phyloP scores from a whole-genome alignment of 2,888 invertebrate species.

The Clistopyga incitator region DNA sequence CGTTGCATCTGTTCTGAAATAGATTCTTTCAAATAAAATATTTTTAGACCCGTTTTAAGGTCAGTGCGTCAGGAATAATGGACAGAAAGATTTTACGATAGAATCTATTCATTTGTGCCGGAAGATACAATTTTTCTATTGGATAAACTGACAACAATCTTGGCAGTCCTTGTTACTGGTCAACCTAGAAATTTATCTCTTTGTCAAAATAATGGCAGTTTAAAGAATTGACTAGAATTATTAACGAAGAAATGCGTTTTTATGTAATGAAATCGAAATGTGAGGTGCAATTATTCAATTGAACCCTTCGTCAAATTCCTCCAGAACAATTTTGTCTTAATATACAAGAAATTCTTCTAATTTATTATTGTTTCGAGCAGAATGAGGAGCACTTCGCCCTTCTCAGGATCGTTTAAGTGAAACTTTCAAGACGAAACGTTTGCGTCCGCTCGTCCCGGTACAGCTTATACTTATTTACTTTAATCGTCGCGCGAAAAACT shows the following conservation, averaged over 20 bases:
- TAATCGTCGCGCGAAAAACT: constrained; percentile 38
- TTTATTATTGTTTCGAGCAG: neutral
- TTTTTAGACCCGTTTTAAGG: neutral
- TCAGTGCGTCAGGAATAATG: neutral
- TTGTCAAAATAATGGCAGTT: too few relatives aligned
- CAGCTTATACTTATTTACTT: constrained; percentile 3
- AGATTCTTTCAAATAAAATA: neutral
- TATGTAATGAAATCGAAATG: too few relatives aligned
- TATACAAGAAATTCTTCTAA: too few relatives aligned
- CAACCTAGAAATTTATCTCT: too few relatives aligned
- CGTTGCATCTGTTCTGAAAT: neutral
- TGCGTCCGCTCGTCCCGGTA: neutral
- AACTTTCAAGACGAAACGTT: neutral
- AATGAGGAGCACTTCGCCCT: neutral
- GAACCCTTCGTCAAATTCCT: too few relatives aligned
- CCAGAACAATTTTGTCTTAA: too few relatives aligned
- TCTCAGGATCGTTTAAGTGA: neutral
- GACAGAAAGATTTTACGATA: neutral
- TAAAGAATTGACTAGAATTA: too few relatives aligned
- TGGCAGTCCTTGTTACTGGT: too few relatives aligned
- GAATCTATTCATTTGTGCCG: neutral
- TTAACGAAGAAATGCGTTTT: too few relatives aligned
- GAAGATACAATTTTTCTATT: neutral
- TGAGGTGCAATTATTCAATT: too few relatives aligned
- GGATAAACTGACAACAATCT: neutral